Evolutionary conservation across 2,888 invertebrate species (phyloP), one percentile per base, ranked within the genome.

Genomic region (Limenitis camilla): DNA sequence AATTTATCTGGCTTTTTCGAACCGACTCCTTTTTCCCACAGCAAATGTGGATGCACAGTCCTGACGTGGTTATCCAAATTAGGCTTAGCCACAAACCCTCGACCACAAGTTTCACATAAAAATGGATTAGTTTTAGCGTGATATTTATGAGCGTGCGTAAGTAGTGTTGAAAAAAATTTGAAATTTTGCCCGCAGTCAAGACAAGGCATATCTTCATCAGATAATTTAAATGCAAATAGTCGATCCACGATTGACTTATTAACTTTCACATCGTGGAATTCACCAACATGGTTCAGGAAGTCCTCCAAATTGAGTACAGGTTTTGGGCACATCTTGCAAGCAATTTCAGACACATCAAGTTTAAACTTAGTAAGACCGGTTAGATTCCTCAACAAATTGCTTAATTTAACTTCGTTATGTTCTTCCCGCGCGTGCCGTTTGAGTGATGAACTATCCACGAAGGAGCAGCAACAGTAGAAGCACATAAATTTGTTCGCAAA

Each of bases 71-170:
- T 69, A 0, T 68, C 62, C 0, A 85, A 71, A 36, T 78, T 74
- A 0, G 64, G 60, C 19, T 74, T 77, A 0, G 72, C 70, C 0
- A 76, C 64, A 46, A 84, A 86, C 0, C 73, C 76, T 49, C 78
- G 73, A 0, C 86, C 87, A 33, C 86, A 81, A 0, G 72, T 61
- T 10, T 79, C 78, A 49, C 81, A 81, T 0, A 76, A 42, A 40
- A 68, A 71, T 32, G 61, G 58, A 4, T 61, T 64, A 0, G 61
- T 54, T 11, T 65, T 67, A 1, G 59, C 66, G 32, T 77, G 76
- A 11, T 62, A 64, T 44, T 68, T 71, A 33, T 76, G 65, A 0
- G 66, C 64, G 32, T 81, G 81, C 0, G 62, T 57, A 0, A 78
- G 46, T 0, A 81, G 53, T 0, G 72, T 65, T 0, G 71, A 71